These are phyloP conservation scores for Glyptemys insculpta DNA, from an alignment of 2,797 vertebrate species.

Conservation along the genomic window DNA sequence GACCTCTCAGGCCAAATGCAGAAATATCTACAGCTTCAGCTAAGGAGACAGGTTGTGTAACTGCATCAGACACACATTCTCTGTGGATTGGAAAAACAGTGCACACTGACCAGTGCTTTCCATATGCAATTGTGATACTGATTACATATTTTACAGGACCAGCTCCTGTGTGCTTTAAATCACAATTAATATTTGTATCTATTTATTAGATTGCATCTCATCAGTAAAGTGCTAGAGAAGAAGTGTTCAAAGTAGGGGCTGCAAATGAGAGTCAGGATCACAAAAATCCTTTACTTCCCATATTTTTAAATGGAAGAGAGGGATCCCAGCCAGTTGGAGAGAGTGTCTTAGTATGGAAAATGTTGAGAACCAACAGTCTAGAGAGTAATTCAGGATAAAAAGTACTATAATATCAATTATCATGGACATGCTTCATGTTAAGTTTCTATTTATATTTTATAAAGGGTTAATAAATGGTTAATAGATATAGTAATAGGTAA, in stretches of 20 bases:
- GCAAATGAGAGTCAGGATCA: neutral
- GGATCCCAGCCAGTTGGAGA: fast-evolving
- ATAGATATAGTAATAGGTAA: neutral
- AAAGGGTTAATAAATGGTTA: neutral
- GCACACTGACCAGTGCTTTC: neutral
- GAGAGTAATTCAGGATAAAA: neutral
- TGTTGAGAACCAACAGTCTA: neutral
- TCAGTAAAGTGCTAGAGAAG: neutral
- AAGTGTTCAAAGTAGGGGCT: neutral
- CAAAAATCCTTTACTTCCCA: neutral
- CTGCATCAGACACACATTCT: neutral
- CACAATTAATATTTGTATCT: neutral
- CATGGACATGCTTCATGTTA: neutral
- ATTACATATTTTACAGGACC: neutral
- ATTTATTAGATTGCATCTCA: neutral
- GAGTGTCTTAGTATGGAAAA: neutral
- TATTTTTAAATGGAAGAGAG: neutral
- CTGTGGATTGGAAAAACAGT: neutral
- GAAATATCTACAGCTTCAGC: neutral
- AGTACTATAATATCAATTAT: fast-evolving
- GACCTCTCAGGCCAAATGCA: neutral
- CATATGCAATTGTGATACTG: neutral
- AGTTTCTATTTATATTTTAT: neutral
- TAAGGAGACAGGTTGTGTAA: neutral
- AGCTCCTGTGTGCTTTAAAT: neutral